These are phyloP conservation scores for Leptopilina syphax DNA, from an alignment of 2,888 invertebrate species.

Conservation along the genomic window DNA sequence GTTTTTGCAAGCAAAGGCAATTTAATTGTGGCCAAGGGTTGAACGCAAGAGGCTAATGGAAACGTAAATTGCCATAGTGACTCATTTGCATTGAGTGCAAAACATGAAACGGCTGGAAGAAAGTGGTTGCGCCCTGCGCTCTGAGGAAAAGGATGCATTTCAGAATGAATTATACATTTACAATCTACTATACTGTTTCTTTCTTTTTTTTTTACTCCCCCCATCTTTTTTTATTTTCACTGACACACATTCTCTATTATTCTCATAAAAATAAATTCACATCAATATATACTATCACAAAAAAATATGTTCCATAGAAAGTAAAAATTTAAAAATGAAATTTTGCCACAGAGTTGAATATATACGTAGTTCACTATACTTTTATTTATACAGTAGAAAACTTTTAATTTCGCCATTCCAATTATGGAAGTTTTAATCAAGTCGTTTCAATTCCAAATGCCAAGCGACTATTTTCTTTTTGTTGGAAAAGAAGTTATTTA, in stretches of 20 bases:
- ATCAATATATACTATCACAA: no score
- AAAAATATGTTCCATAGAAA: no score
- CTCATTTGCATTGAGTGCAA: conserved; percentile 66
- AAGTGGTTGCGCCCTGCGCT: conserved; percentile 43
- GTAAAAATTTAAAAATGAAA: no score
- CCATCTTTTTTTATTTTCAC: background rate
- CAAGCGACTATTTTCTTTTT: conserved; percentile 13
- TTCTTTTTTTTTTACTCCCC: no score
- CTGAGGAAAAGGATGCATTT: conserved; percentile 8
- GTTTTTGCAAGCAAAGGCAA: conserved; percentile 31
- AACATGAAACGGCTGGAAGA: conserved; percentile 56
- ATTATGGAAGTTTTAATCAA: conserved; percentile 32
- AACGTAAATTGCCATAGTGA: conserved; percentile 68
- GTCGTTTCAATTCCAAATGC: conserved; percentile 21
- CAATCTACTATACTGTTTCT: background rate
- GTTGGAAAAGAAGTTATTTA: background rate
- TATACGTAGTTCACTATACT: background rate
- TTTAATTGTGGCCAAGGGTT: conserved; percentile 40
- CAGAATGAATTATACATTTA: conserved; percentile 19
- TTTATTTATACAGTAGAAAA: conserved; percentile 27
- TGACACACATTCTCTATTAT: no score
- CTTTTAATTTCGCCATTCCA: conserved; percentile 29
- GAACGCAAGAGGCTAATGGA: conserved; percentile 63
- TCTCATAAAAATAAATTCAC: no score
- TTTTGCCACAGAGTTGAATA: no score